These are phyloP conservation scores for Drosophila erecta DNA, from an alignment of 1,140 invertebrate species.

Conservation along the genomic window DNA sequence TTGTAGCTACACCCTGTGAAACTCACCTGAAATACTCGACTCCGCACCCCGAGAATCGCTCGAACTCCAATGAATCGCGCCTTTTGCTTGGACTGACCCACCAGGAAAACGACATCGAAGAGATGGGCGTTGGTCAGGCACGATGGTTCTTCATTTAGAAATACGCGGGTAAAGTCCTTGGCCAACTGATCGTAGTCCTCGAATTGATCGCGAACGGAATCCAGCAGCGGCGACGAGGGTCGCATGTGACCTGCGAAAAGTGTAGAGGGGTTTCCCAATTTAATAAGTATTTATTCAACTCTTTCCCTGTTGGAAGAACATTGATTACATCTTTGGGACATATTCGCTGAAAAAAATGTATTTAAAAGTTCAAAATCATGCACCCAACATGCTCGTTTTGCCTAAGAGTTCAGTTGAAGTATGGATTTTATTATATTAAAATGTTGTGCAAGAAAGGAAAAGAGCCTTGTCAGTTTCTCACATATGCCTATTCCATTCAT, in stretches of 20 bases:
- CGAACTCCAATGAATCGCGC: conserved; percentile 94
- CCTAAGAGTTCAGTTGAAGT: neutral
- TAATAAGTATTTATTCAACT: neutral
- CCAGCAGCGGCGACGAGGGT: conserved; percentile 95
- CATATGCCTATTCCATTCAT: neutral
- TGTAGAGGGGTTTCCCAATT: neutral
- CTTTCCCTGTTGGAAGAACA: neutral
- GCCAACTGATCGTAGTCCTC: conserved; percentile 97
- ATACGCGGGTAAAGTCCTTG: conserved; percentile 95
- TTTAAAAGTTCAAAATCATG: neutral
- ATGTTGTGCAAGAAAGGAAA: neutral
- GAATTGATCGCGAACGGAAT: conserved; percentile 95
- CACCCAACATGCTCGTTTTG: neutral
- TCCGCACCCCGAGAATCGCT: conserved; percentile 94
- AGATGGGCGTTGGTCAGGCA: conserved; percentile 90
- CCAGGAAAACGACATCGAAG: conserved; percentile 96
- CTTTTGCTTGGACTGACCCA: conserved; percentile 94
- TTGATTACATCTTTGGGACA: neutral
- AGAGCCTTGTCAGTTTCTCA: no score
- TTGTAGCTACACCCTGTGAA: neutral
- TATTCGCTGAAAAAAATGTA: conserved; percentile 10
- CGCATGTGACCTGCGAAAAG: conserved; percentile 90
- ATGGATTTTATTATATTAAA: neutral
- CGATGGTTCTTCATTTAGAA: conserved; percentile 92
- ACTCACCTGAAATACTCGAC: conserved; percentile 81